Evolutionary conservation across 2,888 invertebrate species (phyloP), one percentile per base, ranked within the genome.

Genomic region (Ennomos fuscantarius): DNA sequence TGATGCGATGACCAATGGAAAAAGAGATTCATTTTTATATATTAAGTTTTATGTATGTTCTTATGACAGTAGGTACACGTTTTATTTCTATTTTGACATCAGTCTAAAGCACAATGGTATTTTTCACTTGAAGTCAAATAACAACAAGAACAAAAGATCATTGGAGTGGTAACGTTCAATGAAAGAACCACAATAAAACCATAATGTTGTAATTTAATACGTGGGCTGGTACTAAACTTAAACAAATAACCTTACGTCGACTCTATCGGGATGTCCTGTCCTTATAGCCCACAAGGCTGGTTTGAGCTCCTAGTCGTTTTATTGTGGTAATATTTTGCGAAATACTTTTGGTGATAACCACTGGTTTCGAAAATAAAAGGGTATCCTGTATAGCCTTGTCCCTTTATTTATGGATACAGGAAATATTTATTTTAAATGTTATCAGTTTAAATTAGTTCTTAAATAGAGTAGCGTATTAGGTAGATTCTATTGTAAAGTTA

Each of bases 241-340:
- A 89, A 89, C 87, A 90, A 90, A 92, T 90, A 92, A 87, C 85
- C 87, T 89, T 87, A 89, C 80, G 84, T 74, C 82, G 74, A 67
- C 81, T 90, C 87, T 86, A 89, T 89, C 89, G 89, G 89, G 87
- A 89, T 87, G 87, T 92, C 91, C 91, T 88, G 87, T 85, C 75
- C 75, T 68, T 74, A 75, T 66, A 57, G 67, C 61, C 52, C 64
- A 65, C 66, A 61, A 67, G 66, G 72, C 73, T 69, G 72, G 72
- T 72, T 70, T 69, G 70, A 63, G 64, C 65, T 65, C 62, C 60
- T 48, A 52, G 43, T 68, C 60, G 65, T 69, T 71, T 71, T 65
- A 62, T 67, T 55, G 62, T 49, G 62, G 57, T 66, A 55, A 62
- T 54, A 64, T 59, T 59, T 63, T 50, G 44, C 66, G 42, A 48